Evolutionary conservation across 1,140 invertebrate species (phyloP), one percentile per base, ranked within the genome.

Genomic region (Heliconius nattereri): DNA sequence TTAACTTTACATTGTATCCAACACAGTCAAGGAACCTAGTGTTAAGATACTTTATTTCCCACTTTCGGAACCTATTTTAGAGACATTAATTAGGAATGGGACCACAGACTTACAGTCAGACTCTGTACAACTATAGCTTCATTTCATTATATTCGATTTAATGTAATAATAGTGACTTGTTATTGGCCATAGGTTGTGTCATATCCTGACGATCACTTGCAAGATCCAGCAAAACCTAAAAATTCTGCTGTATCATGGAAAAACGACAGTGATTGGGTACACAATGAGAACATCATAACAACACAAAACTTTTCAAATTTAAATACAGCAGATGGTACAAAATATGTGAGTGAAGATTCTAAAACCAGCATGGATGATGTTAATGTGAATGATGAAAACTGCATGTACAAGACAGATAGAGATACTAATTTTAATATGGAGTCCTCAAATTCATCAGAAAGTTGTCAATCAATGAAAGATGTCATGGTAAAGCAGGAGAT

Each of bases 381-480:
- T 13, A 90, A 87, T 83, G 86, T 90, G 54, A 94, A 93, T 87
- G 93, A 94, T 79, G 93, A 94, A 75, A 91, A 91, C 74, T 93
- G 90, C 78, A 90, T 93, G 85, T 92, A 91, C 76, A 93, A 93
- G 85, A 90, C 93, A 49, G 92, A 94, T 32, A 91, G 92, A 75
- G 91, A 94, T 88, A 87, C 92, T 57, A 94, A 92, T 80, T 94
- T 89, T 83, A 94, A 93, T 83, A 94, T 94, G 91, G 93, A 94
- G 79, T 94, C 92, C 32, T 94, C 93, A 73, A 94, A 93, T 81
- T 94, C 93, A 66, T 94, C 93, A 45, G 93, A 94, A 79, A 94
- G 93, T 79, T 93, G 91, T 84, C 92, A 94, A 54, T 94, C 93
- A 37, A 89, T 93, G 88, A 94, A 93, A 76, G 93, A 94, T 78